Evolutionary conservation across 2,797 vertebrate genomes (phyloP).

Genomic region (Gastrophryne carolinensis): DNA sequence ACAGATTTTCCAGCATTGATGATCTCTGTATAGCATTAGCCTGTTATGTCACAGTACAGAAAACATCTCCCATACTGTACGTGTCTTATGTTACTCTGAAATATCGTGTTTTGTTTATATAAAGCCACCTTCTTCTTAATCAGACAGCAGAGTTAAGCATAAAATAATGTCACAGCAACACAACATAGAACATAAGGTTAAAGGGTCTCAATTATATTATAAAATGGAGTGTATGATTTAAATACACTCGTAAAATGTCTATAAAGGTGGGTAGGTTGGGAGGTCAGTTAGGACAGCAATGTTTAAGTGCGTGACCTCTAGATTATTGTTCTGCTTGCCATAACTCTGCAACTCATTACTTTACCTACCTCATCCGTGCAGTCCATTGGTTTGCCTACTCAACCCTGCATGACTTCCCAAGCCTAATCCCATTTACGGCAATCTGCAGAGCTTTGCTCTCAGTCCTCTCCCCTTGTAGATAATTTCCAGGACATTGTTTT

Average conservation of each 20-base stretch:
- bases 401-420: slow-evolving; percentile 25
- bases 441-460: slow-evolving; percentile 34
- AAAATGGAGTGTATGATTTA: not conserved
- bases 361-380: slow-evolving; percentile 18
- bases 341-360: slow-evolving; percentile 36
- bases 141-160: too few relatives aligned
- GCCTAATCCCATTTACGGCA: slow-evolving; percentile 29
- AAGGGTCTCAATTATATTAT: not conserved
- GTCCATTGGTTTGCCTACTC: slow-evolving; percentile 32
- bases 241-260: slow-evolving; percentile 4
- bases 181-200: not conserved
- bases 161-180: not conserved
- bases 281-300: not conserved
- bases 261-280: not conserved
- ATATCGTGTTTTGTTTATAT: not conserved
- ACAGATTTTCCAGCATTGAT: too few relatives aligned
- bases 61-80: not conserved
- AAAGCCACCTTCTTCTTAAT: not conserved
- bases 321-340: slow-evolving; percentile 26
- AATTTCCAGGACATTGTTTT: slow-evolving; percentile 39
- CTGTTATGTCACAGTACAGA: too few relatives aligned
- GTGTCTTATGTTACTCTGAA: not conserved
- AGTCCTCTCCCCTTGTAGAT: slow-evolving; percentile 18
- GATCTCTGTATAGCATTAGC: too few relatives aligned
- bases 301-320: slow-evolving; percentile 33